These are phyloP conservation scores for Ennomos erosarius DNA, from an alignment of 2,888 invertebrate genomes.

Conservation along the genomic window DNA sequence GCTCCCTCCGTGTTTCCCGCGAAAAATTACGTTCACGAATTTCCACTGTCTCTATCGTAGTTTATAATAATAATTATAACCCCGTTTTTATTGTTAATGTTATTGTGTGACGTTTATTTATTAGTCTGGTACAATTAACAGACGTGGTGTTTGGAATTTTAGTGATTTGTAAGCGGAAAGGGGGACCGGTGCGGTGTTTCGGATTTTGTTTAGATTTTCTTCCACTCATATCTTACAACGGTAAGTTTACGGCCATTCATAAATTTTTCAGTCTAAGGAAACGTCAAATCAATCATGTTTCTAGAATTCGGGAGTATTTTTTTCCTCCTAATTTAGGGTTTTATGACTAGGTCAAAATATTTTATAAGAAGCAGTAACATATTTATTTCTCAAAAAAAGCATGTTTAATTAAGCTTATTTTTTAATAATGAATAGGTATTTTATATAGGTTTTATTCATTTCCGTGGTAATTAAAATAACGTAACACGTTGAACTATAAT, in stretches of 20 bases:
- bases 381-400: too few species aligned
- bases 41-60: slow-evolving; percentile 37
- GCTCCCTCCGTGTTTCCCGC: slow-evolving; percentile 67
- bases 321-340: too few species aligned
- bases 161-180: slow-evolving; percentile 50
- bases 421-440: too few species aligned
- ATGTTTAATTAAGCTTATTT: too few species aligned
- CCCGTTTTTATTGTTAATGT: slow-evolving; percentile 50
- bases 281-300: neutral
- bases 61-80: slow-evolving; percentile 26
- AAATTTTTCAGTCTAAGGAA: slow-evolving; percentile 11
- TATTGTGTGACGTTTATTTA: slow-evolving; percentile 64
- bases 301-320: too few species aligned
- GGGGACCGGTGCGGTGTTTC: slow-evolving; percentile 41
- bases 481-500: too few species aligned
- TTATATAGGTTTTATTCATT: too few species aligned
- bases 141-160: slow-evolving; percentile 55
- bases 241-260: slow-evolving; percentile 32
- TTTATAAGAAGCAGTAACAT: too few species aligned
- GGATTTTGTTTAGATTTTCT: slow-evolving; percentile 50
- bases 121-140: slow-evolving; percentile 44
- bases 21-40: slow-evolving; percentile 71
- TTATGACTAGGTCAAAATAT: too few species aligned
- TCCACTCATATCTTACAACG: slow-evolving; percentile 23
- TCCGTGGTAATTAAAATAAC: too few species aligned